Conservation (phyloP, 2,888 invertebrate genomes). For the Tetramorium bicarinatum region DNA sequence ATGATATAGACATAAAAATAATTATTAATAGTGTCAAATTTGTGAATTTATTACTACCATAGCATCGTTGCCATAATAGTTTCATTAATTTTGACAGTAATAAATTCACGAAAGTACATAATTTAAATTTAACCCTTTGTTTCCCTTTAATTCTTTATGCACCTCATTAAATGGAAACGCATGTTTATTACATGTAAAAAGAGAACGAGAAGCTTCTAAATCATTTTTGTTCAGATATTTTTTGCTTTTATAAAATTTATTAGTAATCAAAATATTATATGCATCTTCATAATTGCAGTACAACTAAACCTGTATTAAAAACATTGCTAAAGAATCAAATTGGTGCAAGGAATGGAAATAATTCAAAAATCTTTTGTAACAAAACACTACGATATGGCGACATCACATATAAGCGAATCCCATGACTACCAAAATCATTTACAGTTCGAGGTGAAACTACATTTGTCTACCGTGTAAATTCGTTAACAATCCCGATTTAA, state of each 20-base stretch:
- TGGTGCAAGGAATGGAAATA: background rate
- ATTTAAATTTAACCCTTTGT: background rate
- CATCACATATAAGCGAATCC: background rate
- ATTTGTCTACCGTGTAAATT: slow-evolving; percentile 37
- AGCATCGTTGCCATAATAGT: background rate
- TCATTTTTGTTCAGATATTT: slow-evolving; percentile 14
- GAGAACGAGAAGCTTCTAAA: background rate
- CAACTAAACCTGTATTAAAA: background rate
- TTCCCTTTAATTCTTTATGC: slow-evolving; percentile 18
- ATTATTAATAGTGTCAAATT: slow-evolving; percentile 1
- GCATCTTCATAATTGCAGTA: background rate
- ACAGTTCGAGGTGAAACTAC: slow-evolving; percentile 5
- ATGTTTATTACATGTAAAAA: background rate
- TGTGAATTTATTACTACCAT: slow-evolving; percentile 14
- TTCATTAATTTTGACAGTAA: slow-evolving; percentile 34
- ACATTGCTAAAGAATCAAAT: background rate
- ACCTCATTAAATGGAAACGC: background rate
- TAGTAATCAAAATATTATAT: background rate
- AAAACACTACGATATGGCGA: background rate
- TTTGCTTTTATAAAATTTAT: slow-evolving; percentile 14
- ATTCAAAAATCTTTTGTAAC: background rate
- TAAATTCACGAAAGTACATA: slow-evolving; percentile 11
- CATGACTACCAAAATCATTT: slow-evolving; percentile 31
- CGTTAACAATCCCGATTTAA: slow-evolving; percentile 37
- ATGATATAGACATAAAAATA: slow-evolving; percentile 19